Evolutionary conservation across 1,140 invertebrate species (phyloP), one percentile per base, ranked within the genome.

Genomic region (Diuraphis noxia): DNA sequence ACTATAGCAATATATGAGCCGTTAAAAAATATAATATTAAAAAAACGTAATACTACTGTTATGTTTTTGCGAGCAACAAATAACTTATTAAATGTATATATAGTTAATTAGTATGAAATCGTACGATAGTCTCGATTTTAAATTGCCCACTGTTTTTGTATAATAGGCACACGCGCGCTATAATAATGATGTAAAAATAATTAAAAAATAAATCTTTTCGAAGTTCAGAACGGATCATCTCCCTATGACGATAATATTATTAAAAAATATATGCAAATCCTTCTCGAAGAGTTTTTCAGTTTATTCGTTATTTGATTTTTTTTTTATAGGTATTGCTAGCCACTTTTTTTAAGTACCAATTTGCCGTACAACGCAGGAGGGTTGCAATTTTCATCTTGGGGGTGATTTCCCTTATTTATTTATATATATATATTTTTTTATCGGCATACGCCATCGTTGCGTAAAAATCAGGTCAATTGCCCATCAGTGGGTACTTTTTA

Each of bases 341-440:
- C 41, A 49, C n/a, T 49, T 86, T 56, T n/a, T 63, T 88, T 88
- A 88, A 88, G 49, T 63, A 40, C 52, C 86, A 56, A 88, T 88
- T 87, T 40, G 40, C 21, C 30, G 63, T 79, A 46, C 19, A n/a
- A 9, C 1, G 5, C 1, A 23, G 63, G 88, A 90, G 40, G 63
- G 63, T 36, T 17, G 19, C 40, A 79, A 90, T 90, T 30, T 90
- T 52, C 63, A 79, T 90, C 88, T 90, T 43, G 88, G 88, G 88
- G 88, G 88, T 90, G 88, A 90, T 90, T 90, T 90, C 72, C 88
- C 34, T 90, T 90, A 46, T 52, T 72, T 90, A 46, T 89, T 77
- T 88, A 36, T 49, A 38, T 87, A 36, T 49, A 38, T 87, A 23
- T 87, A 19, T 38, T n/a, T 46, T 56, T 89, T 89, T 89, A 89